A percentile compares a stretch with the other conserved stretches of the same genome.
Evolutionary conservation across 2,113 vertebrate species (phyloP).

Genomic region (Acanthisitta chloris): DNA sequence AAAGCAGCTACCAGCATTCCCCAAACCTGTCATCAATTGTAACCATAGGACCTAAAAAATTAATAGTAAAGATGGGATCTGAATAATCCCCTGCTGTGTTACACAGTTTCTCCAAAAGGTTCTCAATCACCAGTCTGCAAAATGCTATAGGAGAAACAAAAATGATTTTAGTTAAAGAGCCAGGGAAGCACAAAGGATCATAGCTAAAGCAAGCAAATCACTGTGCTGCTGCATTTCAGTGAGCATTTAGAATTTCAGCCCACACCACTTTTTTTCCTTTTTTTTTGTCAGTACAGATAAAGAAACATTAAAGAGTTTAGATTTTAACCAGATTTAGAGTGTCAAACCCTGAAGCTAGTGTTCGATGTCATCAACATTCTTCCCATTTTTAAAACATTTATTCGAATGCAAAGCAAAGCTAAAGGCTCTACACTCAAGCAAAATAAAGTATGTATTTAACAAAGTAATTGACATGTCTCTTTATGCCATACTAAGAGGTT

Average conservation of each 20-base stretch:
- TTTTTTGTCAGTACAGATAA: neutral
- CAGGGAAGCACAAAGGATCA: neutral
- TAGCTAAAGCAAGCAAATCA: neutral
- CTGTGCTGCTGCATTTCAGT: neutral
- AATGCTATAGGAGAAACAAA: neutral
- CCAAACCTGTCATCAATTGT: neutral
- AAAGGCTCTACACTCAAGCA: neutral
- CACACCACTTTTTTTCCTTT: neutral
- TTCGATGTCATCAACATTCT: neutral
- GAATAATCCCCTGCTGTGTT: neutral
- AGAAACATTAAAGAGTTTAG: slow-evolving; percentile 1
- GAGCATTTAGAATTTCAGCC: neutral
- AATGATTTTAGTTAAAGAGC: neutral
- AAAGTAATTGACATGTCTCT: neutral
- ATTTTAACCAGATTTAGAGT: slow-evolving; percentile 19
- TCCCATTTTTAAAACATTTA: neutral
- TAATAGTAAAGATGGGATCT: neutral
- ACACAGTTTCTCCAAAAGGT: neutral
- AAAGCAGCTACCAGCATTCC: neutral
- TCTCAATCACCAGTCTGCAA: neutral
- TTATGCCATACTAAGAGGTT: neutral
- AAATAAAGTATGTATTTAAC: neutral
- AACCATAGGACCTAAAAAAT: neutral
- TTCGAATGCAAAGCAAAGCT: neutral
- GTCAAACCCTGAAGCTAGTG: neutral